Percentiles rank a stretch among this genome's conserved stretches.
These are phyloP conservation scores for Notothenia rossii DNA, from an alignment of 2,113 vertebrate genomes.

Conservation along the genomic window DNA sequence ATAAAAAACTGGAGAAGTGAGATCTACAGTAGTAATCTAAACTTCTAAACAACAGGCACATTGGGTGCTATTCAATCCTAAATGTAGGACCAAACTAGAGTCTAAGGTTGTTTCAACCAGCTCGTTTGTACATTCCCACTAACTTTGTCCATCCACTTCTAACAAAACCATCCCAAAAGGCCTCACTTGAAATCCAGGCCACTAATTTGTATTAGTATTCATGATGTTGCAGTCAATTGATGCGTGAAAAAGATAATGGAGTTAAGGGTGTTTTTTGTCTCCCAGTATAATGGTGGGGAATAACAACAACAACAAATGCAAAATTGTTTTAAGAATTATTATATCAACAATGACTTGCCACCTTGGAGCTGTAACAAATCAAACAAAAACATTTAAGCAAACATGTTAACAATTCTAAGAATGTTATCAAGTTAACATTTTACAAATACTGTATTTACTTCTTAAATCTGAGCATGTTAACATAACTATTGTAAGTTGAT, in stretches of 20 bases:
- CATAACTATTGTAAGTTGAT: too few relatives aligned
- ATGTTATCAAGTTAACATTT: too few relatives aligned
- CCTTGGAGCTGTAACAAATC: too few relatives aligned
- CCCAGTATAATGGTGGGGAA: too few relatives aligned
- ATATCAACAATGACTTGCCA: too few relatives aligned
- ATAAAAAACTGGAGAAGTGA: constrained; percentile 5
- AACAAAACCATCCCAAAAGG: background rate
- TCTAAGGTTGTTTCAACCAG: background rate
- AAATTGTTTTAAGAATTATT: too few relatives aligned
- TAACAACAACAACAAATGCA: too few relatives aligned
- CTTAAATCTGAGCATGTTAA: too few relatives aligned
- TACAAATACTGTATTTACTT: too few relatives aligned
- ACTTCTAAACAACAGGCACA: background rate
- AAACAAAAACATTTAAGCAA: too few relatives aligned
- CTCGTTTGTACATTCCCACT: background rate
- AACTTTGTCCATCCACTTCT: background rate
- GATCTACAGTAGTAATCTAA: background rate
- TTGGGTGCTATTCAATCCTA: background rate
- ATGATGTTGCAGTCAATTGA: background rate
- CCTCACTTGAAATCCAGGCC: background rate
- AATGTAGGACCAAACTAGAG: background rate
- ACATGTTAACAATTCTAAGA: too few relatives aligned
- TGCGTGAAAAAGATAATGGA: background rate
- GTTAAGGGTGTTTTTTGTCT: too few relatives aligned
- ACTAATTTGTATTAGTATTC: background rate